A percentile compares a stretch with the other conserved stretches of the same genome.
These are phyloP conservation scores for Armadillidium nasatum DNA, from an alignment of 1,140 invertebrate species.

Conservation along the genomic window DNA sequence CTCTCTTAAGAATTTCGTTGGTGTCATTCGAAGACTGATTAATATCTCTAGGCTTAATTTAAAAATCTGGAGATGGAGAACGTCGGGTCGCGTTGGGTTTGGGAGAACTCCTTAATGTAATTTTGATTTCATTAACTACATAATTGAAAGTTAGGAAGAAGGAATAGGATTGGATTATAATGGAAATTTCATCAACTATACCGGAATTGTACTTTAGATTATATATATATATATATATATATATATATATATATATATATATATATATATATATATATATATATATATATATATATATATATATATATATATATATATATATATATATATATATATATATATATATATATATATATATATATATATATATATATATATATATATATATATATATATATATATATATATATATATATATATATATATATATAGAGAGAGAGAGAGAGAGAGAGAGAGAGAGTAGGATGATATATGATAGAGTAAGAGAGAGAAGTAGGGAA, in stretches of 20 bases:
- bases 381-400: neutral
- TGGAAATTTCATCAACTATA: neutral
- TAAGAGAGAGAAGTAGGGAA: too few species aligned
- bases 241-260: constrained; percentile 6
- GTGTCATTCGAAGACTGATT: too few species aligned
- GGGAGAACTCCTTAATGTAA: neutral
- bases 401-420: neutral
- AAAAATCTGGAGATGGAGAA: too few species aligned
- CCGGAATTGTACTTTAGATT: neutral
- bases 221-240: neutral
- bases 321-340: neutral
- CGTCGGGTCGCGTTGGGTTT: too few species aligned
- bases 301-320: neutral
- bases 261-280: constrained; percentile 6
- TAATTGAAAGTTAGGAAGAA: constrained; percentile 1
- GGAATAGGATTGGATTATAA: neutral
- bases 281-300: constrained; percentile 6
- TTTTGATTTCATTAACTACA: neutral
- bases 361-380: neutral
- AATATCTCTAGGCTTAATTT: too few species aligned
- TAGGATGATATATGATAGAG: too few species aligned
- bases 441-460: too few species aligned
- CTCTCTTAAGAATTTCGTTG: too few species aligned
- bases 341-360: neutral
- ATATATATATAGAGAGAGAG: too few species aligned